Evolutionary conservation across 2,113 vertebrate genomes (phyloP), one percentile per base, ranked within the genome.

Genomic region (Scortum barcoo): DNA sequence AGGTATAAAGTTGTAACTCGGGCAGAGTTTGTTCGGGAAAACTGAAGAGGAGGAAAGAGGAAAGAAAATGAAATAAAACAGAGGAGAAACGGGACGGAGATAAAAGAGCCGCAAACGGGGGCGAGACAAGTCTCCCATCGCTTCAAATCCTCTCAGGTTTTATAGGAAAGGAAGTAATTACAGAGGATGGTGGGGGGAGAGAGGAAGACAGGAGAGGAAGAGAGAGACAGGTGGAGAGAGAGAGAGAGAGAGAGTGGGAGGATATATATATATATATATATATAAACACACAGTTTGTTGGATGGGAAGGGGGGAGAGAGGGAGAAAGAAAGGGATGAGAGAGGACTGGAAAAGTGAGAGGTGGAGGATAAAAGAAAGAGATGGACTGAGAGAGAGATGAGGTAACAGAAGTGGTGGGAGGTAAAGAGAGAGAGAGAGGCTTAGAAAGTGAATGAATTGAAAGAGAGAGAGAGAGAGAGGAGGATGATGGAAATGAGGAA

Each of bases 71-170:
- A 81, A 42, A 3, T 0, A 53, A 58, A 51, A 56, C 4, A n/a
- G 44, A 78, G 22, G 44, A 76, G 38, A 67, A 67, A 38, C 1
- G 20, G 63, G 72, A 68, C 24, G 68, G 63, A 86, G 76, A 89
- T 83, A 33, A 88, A 86, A 86, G 80, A 89, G 76, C 58, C 75
- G 83, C 60, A 66, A 81, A 82, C 36, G 72, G 77, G 85, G 79
- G 75, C 72, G 73, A 78, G 77, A 72, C 42, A 0, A 76, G 73
- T 83, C 83, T 86, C 83, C 58, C 13, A 80, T 72, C 53, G 22
- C 71, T n/a, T 81, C 60, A 28, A 80, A 81, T 86, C 86, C 83
- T 84, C 83, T 44, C 80, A 83, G 85, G 85, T 77, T 80, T 86
- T 50, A 66, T 56, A 76, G 5, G 33, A 81, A 81, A 81, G 54